phyloP scores from a whole-genome alignment of 2,888 invertebrate genomes.

The Lucinisca nassula region DNA sequence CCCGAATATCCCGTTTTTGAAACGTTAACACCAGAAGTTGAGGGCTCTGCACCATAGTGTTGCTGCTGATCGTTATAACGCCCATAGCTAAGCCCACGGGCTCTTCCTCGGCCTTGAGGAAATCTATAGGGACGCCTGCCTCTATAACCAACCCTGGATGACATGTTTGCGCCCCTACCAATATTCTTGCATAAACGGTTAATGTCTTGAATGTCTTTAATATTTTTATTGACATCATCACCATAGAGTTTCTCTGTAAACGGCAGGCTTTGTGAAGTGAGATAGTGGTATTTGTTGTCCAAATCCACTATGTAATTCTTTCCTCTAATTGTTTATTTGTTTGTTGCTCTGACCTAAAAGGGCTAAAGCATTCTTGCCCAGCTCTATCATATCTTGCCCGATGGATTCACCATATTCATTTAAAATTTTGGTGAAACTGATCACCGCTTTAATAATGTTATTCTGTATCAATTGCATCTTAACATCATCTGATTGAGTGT shows the following conservation, averaged over 20 bases:
- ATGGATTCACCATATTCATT: not conserved
- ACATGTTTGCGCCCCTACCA: not conserved
- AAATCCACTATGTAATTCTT: not conserved
- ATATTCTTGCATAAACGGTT: not conserved
- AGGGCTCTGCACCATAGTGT: not conserved
- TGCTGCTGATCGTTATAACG: not conserved
- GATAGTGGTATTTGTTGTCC: not conserved
- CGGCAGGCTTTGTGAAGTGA: not conserved
- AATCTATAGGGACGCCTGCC: not conserved
- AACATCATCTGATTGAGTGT: constrained; percentile 3
- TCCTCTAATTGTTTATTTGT: not conserved
- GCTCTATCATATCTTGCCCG: not conserved
- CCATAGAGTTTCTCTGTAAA: not conserved
- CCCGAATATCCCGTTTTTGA: not conserved
- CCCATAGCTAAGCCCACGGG: not conserved
- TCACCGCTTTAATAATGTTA: constrained; percentile 25
- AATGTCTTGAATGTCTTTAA: not conserved
- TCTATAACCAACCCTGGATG: not conserved
- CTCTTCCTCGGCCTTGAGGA: not conserved
- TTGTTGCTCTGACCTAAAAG: not conserved
- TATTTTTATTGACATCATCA: not conserved
- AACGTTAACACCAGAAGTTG: not conserved
- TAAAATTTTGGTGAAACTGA: not conserved
- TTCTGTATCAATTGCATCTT: constrained; percentile 10
- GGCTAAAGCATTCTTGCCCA: not conserved